phyloP scores from a whole-genome alignment of 2,797 vertebrate species.

The Sebastes hopkinsi region DNA sequence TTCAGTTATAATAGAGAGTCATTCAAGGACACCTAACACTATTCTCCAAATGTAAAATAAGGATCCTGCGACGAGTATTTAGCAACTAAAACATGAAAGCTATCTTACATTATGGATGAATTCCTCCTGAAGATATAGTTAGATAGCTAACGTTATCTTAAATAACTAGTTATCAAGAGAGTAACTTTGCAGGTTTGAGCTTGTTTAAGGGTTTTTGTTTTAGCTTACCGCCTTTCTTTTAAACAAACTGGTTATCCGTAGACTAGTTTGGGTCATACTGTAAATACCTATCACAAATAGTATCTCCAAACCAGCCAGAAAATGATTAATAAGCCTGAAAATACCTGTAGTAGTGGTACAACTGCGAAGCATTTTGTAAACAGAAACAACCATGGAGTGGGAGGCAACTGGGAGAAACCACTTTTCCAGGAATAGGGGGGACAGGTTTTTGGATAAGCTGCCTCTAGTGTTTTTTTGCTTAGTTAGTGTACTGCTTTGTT shows the following conservation, averaged over 20 bases:
- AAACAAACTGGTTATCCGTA: neutral
- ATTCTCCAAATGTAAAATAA: neutral
- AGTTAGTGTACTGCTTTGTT: rapidly evolving
- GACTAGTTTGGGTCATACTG: neutral
- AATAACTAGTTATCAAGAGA: neutral
- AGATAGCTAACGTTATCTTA: no score
- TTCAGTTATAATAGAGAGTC: neutral
- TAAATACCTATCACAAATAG: neutral
- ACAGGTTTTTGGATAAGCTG: neutral
- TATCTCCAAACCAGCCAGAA: neutral
- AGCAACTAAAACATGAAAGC: neutral
- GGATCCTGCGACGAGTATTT: neutral
- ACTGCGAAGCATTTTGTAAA: rapidly evolving
- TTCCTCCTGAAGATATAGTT: neutral
- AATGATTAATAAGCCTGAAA: no score
- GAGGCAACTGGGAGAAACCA: slow-evolving; percentile 6
- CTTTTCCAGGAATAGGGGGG: neutral
- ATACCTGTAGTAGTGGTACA: neutral
- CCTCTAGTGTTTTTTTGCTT: neutral
- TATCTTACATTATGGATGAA: rapidly evolving
- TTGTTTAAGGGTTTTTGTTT: neutral
- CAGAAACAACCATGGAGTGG: rapidly evolving
- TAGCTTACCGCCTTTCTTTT: neutral
- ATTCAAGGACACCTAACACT: neutral
- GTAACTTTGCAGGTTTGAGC: neutral